Base-by-base conservation (phyloP, 2,113 vertebrate species). In the Colius striatus region DNA sequence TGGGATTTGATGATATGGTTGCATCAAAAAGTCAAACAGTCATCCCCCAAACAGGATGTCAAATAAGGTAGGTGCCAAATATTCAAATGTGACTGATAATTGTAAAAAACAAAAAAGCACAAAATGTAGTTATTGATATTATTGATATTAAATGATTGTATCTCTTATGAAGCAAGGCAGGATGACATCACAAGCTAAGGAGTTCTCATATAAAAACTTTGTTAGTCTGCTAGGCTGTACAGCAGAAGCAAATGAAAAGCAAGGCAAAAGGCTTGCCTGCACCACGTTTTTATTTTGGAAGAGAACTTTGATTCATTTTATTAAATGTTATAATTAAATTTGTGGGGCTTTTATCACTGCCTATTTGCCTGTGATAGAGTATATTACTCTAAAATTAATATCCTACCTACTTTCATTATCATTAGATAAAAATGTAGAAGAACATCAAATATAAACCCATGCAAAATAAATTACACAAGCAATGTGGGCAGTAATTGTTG, bases 181-280 rank as follows among this genome's bases (percentile, higher is more conserved):
- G 57, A 84, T 94, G 84, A 73, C 58, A 68, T 72, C 78, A 89
- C 5, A 88, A 68, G 70, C 54, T 93, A 91, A 88, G 85, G 19
- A 94, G 51, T 7, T 81, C 57, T 22, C 53, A 72, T 50, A 67
- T 43, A 80, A 86, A 75, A 75, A 81, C 12, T 63, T 87, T 61
- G 88, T 55, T 86, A 60, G 72, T 90, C n/a, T 84, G 54, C 71
- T 38, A 91, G 58, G 72, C 38, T 70, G 51, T 70, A 43, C 34
- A 93, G 58, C 54, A 67, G 72, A 90, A 94, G n/a, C 19, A 97
- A 84, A 45, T 83, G 47, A 86, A 92, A 95, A 91, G 61, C 16
- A 94, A 83, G 36, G 38, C 8, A 0, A 61, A 93, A 71, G 85
- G 72, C 32, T 51, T 63, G 62, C 60, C 76, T 92, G 65, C 12